Conservation (phyloP, 2,113 vertebrate genomes). For the Acrocephalus kingi region DNA sequence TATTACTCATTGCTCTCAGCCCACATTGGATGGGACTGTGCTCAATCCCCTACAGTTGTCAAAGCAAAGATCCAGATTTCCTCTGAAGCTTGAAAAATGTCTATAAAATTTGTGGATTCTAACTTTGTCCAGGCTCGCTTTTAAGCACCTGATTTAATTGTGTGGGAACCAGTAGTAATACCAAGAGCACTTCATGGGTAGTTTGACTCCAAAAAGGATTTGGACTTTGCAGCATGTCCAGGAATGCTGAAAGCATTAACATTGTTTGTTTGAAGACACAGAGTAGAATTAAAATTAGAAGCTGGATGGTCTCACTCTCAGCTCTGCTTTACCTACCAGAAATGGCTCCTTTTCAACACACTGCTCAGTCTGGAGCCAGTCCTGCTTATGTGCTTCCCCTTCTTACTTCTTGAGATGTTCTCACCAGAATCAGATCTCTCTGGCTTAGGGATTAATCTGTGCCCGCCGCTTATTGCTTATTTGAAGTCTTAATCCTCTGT, state of each 20-base stretch:
- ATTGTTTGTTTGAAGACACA: neutral
- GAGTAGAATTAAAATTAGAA: neutral
- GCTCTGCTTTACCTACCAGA: neutral
- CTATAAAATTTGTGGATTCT: neutral
- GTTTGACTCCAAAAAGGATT: neutral
- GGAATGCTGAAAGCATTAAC: neutral
- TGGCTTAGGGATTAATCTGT: constrained; percentile 52
- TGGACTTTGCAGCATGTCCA: neutral
- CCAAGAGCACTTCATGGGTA: neutral
- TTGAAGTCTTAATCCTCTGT: constrained; percentile 65
- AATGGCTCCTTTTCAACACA: constrained; percentile 6
- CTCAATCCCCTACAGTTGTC: neutral
- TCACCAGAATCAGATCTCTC: constrained; percentile 57
- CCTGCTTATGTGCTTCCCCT: constrained; percentile 36
- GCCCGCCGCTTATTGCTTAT: constrained; percentile 55
- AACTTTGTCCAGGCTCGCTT: neutral
- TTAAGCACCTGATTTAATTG: neutral
- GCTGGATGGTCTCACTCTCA: neutral
- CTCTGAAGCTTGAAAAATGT: neutral
- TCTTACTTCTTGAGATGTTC: constrained; percentile 57
- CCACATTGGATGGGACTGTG: neutral
- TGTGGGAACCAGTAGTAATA: neutral
- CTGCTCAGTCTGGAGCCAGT: constrained; percentile 23
- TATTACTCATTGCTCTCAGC: neutral
- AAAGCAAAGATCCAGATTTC: neutral